Base-by-base conservation (phyloP, 2,113 vertebrate genomes). In the Alces alces region DNA sequence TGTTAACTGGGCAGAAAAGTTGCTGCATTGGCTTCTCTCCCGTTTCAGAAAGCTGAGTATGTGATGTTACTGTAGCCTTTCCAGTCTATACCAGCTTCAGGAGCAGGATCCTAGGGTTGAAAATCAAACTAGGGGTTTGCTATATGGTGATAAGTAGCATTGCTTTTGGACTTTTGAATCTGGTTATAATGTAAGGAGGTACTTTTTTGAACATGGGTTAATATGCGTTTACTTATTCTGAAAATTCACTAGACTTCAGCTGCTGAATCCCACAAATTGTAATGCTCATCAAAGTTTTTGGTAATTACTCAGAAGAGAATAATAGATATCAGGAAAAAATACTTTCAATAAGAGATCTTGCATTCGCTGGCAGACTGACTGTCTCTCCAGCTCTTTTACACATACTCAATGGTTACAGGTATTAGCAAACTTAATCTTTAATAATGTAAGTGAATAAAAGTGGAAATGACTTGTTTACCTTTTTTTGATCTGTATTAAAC, bases 31-130 rank as follows among this genome's bases (percentile, higher is more conserved):
- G 93, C 95, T 95, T 87, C 84, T 86, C 66, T 95, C 94, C 93
- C 87, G 93, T 90, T 96, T 89, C 50, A 83, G 73, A 97, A 95
- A 84, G 91, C 86, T 92, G 94, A 97, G 73, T 95, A 86, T 58
- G 54, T 94, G 83, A 85, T 98, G 96, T 96, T 96, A 93, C 73
- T 89, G 91, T 79, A 97, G 96, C 84, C 86, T 96, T 97, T 98
- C 92, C 25, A 95, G 1, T 12, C 52, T 95, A 0, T 12, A 96
- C n/a, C 66, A 93, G 60, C 4, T 39, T 13, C 11, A 98, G 89
- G 95, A 97, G 84, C 76, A 91, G 98, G 89, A 93, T 52, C 25
- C 13, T 92, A 17, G 9, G 30, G 39, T 1, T 83, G 93, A 93
- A 64, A 58, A 76, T 52, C 58, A 88, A 93, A 52, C 9, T 27